Conservation (phyloP, 1,140 invertebrate species). For the Gryllus bimaculatus region DNA sequence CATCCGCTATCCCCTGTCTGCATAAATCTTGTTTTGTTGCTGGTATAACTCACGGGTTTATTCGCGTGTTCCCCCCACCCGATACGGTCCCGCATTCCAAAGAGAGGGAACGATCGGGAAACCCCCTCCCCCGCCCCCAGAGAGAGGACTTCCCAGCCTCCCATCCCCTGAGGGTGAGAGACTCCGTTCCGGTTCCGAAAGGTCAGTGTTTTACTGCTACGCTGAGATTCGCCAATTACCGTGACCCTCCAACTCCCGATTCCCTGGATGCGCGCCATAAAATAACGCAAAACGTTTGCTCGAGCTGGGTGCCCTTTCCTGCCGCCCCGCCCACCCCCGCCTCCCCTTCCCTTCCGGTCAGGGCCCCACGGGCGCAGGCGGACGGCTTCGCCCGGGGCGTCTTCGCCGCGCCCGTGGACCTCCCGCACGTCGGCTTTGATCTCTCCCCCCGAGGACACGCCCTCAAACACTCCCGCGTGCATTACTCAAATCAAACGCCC, state of each 20-base stretch:
- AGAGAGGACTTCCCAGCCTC: neutral
- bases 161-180: neutral
- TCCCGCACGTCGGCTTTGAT: too few relatives aligned
- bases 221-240: neutral
- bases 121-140: too few relatives aligned
- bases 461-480: too few relatives aligned
- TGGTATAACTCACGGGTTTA: neutral
- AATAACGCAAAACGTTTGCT: neutral
- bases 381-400: too few relatives aligned
- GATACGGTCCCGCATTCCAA: neutral
- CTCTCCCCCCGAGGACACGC: too few relatives aligned
- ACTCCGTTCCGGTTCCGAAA: neutral
- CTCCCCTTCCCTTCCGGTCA: neutral
- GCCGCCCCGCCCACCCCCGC: too few relatives aligned
- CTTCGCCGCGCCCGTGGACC: too few relatives aligned
- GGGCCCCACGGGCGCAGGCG: neutral
- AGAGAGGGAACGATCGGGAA: neutral
- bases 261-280: neutral
- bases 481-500: too few relatives aligned
- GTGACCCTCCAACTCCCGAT: neutral
- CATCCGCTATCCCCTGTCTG: neutral
- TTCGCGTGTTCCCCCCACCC: neutral
- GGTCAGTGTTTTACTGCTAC: slow-evolving; percentile 3
- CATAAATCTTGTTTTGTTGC: slow-evolving; percentile 5
- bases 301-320: neutral